Base-by-base conservation (phyloP, 2,113 vertebrate genomes). In the Gasterosteus nipponicus region DNA sequence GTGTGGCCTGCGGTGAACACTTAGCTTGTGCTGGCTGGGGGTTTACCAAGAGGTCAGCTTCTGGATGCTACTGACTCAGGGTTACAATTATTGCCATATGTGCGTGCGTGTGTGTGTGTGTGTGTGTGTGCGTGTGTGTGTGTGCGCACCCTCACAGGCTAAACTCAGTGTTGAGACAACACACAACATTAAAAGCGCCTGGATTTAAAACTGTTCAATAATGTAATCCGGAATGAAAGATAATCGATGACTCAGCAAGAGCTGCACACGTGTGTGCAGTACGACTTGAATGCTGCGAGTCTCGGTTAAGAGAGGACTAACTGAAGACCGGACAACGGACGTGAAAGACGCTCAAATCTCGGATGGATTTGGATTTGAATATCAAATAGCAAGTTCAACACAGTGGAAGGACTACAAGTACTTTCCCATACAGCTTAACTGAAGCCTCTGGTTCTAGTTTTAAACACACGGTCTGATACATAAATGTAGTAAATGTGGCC, bases 1-100 rank as follows among this genome's bases (percentile, higher is more conserved):
- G 86, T 87, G 83, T 73, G 56, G 86, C 85, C 89, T 77, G 82
- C 66, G 63, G 89, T 81, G 82, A 78, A 84, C 83, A 79, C 75
- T 86, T 73, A 79, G 74, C 72, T 87, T 18, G 42, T 85, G 69
- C 81, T 73, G 82, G 81, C 71, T 84, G 76, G 62, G 75, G 83
- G 65, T 88, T 86, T 80, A 84, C 90, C 84, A 84, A 75, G 69
- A 84, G 89, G 87, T 92, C 83, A 89, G 82, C 35, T 42, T 86
- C 80, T 87, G 87, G 83, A 87, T 79, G 51, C 63, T 76, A 72
- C 83, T 74, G 76, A 88, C 83, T 91, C 81, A 78, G 79, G 85
- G 83, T 87, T 81, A 88, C 85, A 87, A 80, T 90, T 86, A 86
- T 84, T 84, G 71, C 39, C 82, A 77, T 73, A 68, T 85, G 61